Evolutionary conservation across 1,140 invertebrate species (phyloP), one percentile per base, ranked within the genome.

Genomic region (Drosophila cardini): DNA sequence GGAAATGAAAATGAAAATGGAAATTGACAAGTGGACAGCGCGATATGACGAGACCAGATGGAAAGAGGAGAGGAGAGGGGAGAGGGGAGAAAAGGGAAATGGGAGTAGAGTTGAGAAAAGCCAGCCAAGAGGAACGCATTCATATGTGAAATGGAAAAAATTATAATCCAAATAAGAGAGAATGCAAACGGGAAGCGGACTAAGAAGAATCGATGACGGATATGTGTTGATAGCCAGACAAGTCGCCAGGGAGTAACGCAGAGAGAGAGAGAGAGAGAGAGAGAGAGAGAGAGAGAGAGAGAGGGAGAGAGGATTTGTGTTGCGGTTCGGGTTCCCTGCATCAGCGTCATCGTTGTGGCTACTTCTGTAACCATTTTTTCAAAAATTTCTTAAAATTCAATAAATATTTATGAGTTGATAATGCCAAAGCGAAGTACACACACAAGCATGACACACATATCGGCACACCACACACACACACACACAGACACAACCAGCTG

Each of bases 361-460:
- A 63, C 68, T 71, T 62, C 46, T 58, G 70, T 68, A 72, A 72
- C 56, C 32, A 68, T 52, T 52, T 64, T 85, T 89, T 89, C 62
- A 76, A 84, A 86, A 90, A 90, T 83, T 90, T 90, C 85, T 90
- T 90, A 90, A 90, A 90, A 90, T 90, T 90, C 85, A 90, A 90
- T 90, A 90, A 90, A 90, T 90, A 90, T 90, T 90, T 90, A 90
- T 90, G 85, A 90, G 85, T 90, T 90, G 78, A 89, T 89, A 89
- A 89, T 89, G 75, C 84, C 80, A 77, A 76, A 65, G 60, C 36
- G 72, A 57, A 62, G 56, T 38, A 21, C 26, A 50, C 53, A 56
- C 36, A 60, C 58, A 43, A 15, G 42, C 42, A 13, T 32, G 26
- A 34, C 48, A 53, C 16, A 70, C 16, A 58, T 52, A 53, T 53